Base-by-base conservation (phyloP, 2,113 vertebrate species). In the Leiothrix lutea region DNA sequence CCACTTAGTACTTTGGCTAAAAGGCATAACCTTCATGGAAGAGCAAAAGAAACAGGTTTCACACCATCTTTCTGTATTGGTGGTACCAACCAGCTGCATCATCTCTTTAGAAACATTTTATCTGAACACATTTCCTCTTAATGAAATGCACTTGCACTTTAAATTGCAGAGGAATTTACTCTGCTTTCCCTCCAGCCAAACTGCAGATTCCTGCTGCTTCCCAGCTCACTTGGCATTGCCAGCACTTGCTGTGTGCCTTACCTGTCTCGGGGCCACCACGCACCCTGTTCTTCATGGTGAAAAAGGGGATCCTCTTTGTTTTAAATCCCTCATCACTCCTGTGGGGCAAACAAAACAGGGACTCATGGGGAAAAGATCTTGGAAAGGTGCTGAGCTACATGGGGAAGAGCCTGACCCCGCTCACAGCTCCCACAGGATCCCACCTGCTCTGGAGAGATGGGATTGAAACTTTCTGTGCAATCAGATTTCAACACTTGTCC, bases 221-320 rank as follows among this genome's bases (percentile, higher is more conserved):
- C 40, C 50, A 80, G 73, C 48, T 69, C 79, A n/a, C 33, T 23
- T 42, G 56, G 20, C 14, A 13, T 15, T 58, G n/a, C 31, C 64
- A 70, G 60, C 17, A 12, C 54, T 35, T 0, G 2, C 51, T 2
- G 0, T n/a, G 60, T 36, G 48, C 73, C 72, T 67, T 97, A 99
- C 99, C 99, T 98, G 98, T 65, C 71, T 99, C 99, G 0, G 98
- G 97, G 80, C 98, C 98, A n/a, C 98, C 96, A 35, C 97, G 98
- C 57, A 90, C 97, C 90, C 98, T 98, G 95, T 87, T 98, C 98
- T 98, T 99, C 7, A 98, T 99, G 42, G 98, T 98, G 83, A 99
- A 98, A 91, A 99, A 99, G 45, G 98, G 97, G 87, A 99, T 98
- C 58, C 96, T 97, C 94, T 98, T 98, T 6, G 98, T 98, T 98